Evolutionary conservation across 1,140 invertebrate species (phyloP), one percentile per base, ranked within the genome.

Genomic region (Palaemon carinicauda): DNA sequence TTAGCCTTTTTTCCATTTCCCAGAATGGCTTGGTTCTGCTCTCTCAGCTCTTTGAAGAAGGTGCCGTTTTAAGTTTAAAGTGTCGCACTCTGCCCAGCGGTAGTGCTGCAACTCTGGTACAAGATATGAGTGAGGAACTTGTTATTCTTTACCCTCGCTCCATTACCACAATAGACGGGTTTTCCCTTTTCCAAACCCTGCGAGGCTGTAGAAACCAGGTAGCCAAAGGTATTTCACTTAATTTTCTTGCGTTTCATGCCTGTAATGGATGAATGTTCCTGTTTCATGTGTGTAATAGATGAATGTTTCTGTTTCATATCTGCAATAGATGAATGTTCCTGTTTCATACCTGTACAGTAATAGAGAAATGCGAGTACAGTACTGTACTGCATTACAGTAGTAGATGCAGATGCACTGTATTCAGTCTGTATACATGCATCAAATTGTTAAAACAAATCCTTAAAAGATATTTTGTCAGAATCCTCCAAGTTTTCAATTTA

Each of bases 31-130:
- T 94, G 88, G 92, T 97, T 54, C 92, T 99, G 50, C 92, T 98
- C 19, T 94, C 94, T 56, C 97, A 98, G 91, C 94, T 96, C 89
- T 93, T 98, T 75, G 96, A 98, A 91, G 95, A 96, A 90, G 96
- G 96, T 90, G 93, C 94, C 31, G 95, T 98, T 15, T 91, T 94
- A 33, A 94, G 93, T 86, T 93, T 98, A 75, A 97, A 97, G 91
- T 96, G 96, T 90, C 95, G 96, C 83, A 96, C 96, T n/a, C 29
- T 75, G n/a, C 52, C 53, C 27, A 52, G 29, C 29, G 54, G 73
- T 2, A 33, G 51, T 10, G 95, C 94, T 91, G 94, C 92, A 86
- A 93, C 94, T 77, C 93, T 92, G 7, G 89, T 93, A 90, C 92
- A 31, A 93, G 94, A 90, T 91, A 91, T 93, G 90, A 91, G 93